Conservation (phyloP, 2,113 vertebrate genomes). For the Uria aalge region DNA sequence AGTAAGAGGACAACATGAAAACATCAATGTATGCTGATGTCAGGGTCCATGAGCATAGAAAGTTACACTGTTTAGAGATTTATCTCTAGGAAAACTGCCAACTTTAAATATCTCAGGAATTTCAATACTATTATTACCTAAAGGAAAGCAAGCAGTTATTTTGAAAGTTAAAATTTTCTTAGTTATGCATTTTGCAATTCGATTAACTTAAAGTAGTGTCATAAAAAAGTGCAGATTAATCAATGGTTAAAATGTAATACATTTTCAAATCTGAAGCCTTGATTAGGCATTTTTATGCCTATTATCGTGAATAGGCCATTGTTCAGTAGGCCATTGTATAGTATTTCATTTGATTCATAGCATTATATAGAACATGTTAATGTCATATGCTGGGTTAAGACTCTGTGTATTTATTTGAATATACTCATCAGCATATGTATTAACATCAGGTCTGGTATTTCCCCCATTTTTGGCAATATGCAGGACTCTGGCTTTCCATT, state of each 20-base stretch:
- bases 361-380: neutral
- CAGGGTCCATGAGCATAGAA: neutral
- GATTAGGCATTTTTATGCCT: neutral
- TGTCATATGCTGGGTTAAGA: neutral
- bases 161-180: neutral
- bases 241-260: neutral
- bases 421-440: neutral
- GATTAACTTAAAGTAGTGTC: neutral
- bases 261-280: neutral
- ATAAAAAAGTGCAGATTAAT: neutral
- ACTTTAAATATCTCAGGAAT: neutral
- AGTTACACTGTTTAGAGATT: neutral
- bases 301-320: neutral
- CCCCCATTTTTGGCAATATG: neutral
- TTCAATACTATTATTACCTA: neutral
- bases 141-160: neutral
- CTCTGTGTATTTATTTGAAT: neutral
- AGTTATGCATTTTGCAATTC: fast-evolving
- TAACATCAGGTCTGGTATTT: neutral
- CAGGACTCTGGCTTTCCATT: neutral
- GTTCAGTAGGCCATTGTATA: neutral
- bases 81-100: neutral
- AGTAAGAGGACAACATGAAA: neutral
- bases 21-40: neutral
- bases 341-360: neutral